phyloP scores from a whole-genome alignment of 2,113 vertebrate species.

The Polypterus senegalus region DNA sequence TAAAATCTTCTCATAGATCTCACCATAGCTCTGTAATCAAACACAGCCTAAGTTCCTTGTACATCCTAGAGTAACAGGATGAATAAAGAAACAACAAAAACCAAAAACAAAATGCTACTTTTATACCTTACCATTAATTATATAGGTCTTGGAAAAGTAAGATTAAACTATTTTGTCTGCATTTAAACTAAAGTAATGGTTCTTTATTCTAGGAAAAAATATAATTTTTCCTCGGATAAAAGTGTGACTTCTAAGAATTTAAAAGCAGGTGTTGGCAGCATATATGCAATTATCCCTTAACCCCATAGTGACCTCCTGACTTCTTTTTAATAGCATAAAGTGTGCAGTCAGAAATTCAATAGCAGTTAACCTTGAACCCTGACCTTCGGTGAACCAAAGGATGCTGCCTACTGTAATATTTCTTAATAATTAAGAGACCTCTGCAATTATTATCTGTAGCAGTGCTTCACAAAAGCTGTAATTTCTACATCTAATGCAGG shows the following conservation, averaged over 20 bases:
- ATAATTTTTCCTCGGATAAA: not conserved
- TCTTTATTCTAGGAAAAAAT: too few relatives aligned
- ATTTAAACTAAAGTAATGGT: too few relatives aligned
- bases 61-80: too few relatives aligned
- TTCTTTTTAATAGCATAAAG: slow-evolving; percentile 1
- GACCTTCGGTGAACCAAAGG: not conserved
- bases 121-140: too few relatives aligned
- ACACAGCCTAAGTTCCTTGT: too few relatives aligned
- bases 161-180: too few relatives aligned
- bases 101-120: too few relatives aligned
- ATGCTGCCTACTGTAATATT: not conserved
- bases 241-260: not conserved
- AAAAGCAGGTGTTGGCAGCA: slow-evolving; percentile 2
- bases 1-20: too few relatives aligned
- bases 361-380: slow-evolving; percentile 2
- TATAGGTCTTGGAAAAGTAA: too few relatives aligned
- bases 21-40: too few relatives aligned
- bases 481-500: slow-evolving; percentile 2
- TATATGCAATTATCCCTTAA: slow-evolving; percentile 1
- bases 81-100: too few relatives aligned
- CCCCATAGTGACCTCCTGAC: not conserved
- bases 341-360: not conserved
- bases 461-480: not conserved
- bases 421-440: not conserved
- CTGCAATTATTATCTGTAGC: not conserved